phyloP scores from a whole-genome alignment of 2,113 vertebrate genomes.

The Glaucomys volans region DNA sequence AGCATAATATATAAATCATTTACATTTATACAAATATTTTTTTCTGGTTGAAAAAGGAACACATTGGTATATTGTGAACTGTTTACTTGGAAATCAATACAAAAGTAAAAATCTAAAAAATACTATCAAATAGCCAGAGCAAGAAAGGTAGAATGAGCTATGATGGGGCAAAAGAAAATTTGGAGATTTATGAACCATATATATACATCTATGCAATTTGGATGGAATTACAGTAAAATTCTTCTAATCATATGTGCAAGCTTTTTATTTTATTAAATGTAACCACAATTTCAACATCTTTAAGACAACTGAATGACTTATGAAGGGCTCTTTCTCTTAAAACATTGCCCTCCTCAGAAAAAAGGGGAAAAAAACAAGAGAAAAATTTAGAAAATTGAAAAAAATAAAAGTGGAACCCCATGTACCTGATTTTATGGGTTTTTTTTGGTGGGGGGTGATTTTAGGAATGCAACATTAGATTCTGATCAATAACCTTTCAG shows the following conservation, averaged over 20 bases:
- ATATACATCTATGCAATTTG: not conserved
- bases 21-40: no score
- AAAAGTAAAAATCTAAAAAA: no score
- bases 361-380: not conserved
- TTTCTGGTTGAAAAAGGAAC: no score
- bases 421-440: not conserved
- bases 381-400: not conserved
- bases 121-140: no score
- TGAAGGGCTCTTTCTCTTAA: not conserved
- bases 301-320: not conserved
- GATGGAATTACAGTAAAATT: not conserved
- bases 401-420: not conserved
- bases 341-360: accelerated
- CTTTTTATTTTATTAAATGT: not conserved
- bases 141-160: no score
- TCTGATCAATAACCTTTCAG: slow-evolving; percentile 39
- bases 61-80: no score
- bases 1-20: no score
- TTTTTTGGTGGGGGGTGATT: no score
- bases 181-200: not conserved
- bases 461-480: not conserved
- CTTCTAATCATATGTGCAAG: not conserved
- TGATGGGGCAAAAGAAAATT: no score
- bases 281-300: not conserved
- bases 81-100: no score